These are phyloP conservation scores for Cerastis rubricosa DNA, from an alignment of 2,888 invertebrate genomes.

Conservation along the genomic window DNA sequence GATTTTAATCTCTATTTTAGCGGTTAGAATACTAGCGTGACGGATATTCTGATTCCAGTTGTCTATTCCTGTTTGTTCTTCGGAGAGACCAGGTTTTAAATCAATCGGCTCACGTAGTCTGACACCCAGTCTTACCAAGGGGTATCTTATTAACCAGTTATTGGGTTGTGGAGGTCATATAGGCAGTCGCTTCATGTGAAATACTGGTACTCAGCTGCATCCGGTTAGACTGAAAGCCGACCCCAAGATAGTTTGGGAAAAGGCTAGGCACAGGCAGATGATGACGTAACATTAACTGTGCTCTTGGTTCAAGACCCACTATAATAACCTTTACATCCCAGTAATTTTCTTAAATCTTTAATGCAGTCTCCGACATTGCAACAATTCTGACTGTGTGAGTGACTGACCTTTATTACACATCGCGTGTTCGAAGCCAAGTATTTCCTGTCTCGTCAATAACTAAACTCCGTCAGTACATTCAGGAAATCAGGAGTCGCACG, in stretches of 20 bases:
- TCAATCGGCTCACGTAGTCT: background rate
- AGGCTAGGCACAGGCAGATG: too few species aligned
- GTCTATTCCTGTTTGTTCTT: background rate
- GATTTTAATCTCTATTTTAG: background rate
- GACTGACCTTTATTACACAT: conserved; percentile 35
- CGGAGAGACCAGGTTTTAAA: background rate
- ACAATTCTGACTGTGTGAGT: background rate
- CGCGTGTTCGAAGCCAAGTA: conserved; percentile 46
- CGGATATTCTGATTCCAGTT: background rate
- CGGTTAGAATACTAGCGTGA: background rate
- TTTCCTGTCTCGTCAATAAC: conserved; percentile 45
- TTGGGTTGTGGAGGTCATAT: too few species aligned
- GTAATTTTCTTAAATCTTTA: background rate
- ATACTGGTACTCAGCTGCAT: too few species aligned
- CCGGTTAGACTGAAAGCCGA: too few species aligned
- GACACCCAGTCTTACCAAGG: too few species aligned
- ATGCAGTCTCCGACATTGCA: background rate
- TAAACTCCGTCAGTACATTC: conserved; percentile 34
- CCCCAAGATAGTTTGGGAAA: too few species aligned
- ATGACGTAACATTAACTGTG: background rate
- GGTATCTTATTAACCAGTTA: too few species aligned
- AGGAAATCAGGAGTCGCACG: conserved; percentile 26
- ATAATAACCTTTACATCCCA: background rate
- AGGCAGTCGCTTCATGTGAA: too few species aligned
- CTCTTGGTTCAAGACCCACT: background rate